Evolutionary conservation across 2,797 vertebrate genomes (phyloP), one percentile per base, ranked within the genome.

Genomic region (Loris lydekkerianus): DNA sequence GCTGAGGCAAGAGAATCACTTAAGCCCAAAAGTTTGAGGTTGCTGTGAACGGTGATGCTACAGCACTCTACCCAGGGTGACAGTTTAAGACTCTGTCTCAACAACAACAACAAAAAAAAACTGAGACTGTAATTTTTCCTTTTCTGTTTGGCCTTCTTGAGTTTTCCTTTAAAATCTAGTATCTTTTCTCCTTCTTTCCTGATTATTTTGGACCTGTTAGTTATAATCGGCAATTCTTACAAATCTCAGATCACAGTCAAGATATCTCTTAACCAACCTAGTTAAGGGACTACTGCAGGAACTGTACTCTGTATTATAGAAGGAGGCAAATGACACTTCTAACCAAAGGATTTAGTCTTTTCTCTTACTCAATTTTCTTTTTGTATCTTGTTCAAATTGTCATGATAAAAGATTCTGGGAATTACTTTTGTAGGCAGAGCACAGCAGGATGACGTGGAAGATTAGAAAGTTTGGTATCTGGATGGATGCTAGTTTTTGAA

Each of bases 201-300:
- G 13, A 76, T 69, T 69, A 25, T 60, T 93, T 76, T 69, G 25
- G 76, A 78, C 21, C 10, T 77, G 8, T 6, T 69, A 60, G 46
- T 61, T 15, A 81, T 14, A 83, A 94, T 18, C 40, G 29, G 23
- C 76, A 67, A 77, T 82, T 94, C 60, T 91, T 49, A 90, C n/a
- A 83, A 69, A 34, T 82, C 69, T 63, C 15, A 34, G 76, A 31
- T 82, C 27, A 87, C 1, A 80, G n/a, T 37, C 17, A 69, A 94
- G n/a, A 17, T 31, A 61, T 2, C 29, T 81, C n/a, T n/a, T 63
- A 91, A 37, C 8, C 14, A 53, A 92, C 10, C 31, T 84, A n/a
- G 15, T 40, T 65, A 17, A 49, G 84, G 25, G 40, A 70, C 20
- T 77, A 25, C 5, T 53, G 21, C 1, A 78, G 73, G 7, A 93